phyloP scores from a whole-genome alignment of 2,888 invertebrate genomes.

The Pachycephus smyrnensis region DNA sequence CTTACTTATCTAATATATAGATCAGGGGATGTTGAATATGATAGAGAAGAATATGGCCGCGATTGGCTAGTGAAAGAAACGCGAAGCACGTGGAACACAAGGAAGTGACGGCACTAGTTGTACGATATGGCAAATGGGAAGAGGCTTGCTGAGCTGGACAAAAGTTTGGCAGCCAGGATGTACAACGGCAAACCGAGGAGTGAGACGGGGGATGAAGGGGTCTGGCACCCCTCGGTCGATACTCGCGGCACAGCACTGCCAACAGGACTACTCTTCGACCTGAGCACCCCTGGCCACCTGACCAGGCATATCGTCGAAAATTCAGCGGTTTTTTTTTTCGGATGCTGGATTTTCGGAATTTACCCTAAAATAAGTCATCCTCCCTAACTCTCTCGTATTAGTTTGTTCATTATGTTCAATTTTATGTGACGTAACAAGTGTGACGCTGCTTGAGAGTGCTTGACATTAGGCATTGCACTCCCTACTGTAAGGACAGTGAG shows the following conservation, averaged over 20 bases:
- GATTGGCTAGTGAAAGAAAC: background rate
- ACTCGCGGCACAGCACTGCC: conserved; percentile 32
- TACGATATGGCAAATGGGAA: background rate
- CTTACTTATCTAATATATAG: background rate
- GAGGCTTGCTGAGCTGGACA: conserved; percentile 1
- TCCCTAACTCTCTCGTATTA: background rate
- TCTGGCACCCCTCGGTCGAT: conserved; percentile 41
- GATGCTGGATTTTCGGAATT: background rate
- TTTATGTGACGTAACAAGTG: background rate
- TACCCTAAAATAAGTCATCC: background rate
- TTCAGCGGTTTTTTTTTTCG: conserved; percentile 16
- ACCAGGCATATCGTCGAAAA: background rate
- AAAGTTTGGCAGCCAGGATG: background rate
- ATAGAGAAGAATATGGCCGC: background rate
- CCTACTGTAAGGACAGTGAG: background rate
- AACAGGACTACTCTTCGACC: conserved; percentile 13
- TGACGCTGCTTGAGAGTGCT: background rate
- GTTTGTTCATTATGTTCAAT: background rate
- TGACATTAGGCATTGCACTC: background rate
- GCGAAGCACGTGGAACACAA: background rate
- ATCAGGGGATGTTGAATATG: background rate
- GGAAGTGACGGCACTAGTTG: background rate
- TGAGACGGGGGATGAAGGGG: conserved; percentile 12
- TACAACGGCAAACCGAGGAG: conserved; percentile 3
- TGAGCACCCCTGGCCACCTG: background rate